Conservation (phyloP, 1,140 invertebrate species). For the Caenorhabditis inopinata region DNA sequence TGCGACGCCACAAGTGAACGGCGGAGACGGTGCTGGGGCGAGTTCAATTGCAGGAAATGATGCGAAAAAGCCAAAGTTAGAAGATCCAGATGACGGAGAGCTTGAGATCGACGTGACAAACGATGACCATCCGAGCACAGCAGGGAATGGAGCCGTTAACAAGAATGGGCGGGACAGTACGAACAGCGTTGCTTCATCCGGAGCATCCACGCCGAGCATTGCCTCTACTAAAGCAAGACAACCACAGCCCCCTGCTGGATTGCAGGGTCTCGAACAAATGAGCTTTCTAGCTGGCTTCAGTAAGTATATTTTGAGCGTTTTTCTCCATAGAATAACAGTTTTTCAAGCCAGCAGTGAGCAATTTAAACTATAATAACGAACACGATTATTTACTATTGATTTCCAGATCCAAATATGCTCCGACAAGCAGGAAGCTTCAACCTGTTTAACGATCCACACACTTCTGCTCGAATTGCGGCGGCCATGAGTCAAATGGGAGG, state of each 20-base stretch:
- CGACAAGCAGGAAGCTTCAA: constrained; percentile 1
- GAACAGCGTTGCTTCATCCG: constrained; percentile 29
- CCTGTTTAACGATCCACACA: not conserved
- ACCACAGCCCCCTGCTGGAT: not conserved
- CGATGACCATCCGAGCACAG: constrained; percentile 43
- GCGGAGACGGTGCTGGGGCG: not conserved
- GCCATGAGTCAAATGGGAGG: constrained; percentile 46
- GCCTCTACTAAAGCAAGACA: not conserved
- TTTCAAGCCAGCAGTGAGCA: too few relatives aligned
- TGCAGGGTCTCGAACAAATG: constrained; percentile 24
- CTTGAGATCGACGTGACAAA: constrained; percentile 64
- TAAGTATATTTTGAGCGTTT: not conserved
- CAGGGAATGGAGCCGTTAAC: constrained; percentile 25
- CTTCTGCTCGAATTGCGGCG: not conserved
- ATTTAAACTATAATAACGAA: too few relatives aligned
- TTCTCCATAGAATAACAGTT: too few relatives aligned
- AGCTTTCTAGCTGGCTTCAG: not conserved
- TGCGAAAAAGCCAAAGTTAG: constrained; percentile 56
- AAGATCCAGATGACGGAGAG: constrained; percentile 62
- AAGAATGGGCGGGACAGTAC: constrained; percentile 36
- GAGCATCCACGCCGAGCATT: constrained; percentile 36
- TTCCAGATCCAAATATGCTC: constrained; percentile 17
- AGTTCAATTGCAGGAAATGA: constrained; percentile 25
- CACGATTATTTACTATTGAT: not conserved
- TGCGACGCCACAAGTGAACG: constrained; percentile 32